These are phyloP conservation scores for Pseudorasbora parva DNA, from an alignment of 2,113 vertebrate species.

Conservation along the genomic window DNA sequence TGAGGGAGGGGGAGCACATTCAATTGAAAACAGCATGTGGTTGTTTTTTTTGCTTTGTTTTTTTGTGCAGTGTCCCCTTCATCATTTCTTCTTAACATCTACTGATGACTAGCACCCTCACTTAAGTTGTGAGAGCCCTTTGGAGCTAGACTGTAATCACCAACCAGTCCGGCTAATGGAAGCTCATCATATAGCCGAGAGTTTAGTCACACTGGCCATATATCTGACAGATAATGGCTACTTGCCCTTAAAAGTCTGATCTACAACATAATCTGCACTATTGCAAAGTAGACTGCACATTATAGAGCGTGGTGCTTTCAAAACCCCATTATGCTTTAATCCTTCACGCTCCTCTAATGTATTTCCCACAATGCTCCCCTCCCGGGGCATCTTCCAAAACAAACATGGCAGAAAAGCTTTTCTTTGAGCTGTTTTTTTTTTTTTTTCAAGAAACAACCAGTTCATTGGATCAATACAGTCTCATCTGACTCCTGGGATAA, in stretches of 20 bases:
- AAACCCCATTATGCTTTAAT: slow-evolving; percentile 83
- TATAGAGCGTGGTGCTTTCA: slow-evolving; percentile 80
- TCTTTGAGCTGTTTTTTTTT: slow-evolving; percentile 72
- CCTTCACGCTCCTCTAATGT: slow-evolving; percentile 80
- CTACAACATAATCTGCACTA: slow-evolving; percentile 82
- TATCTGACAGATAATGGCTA: slow-evolving; percentile 79
- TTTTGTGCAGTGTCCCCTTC: slow-evolving; percentile 40
- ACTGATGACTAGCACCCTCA: slow-evolving; percentile 71
- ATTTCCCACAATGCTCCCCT: slow-evolving; percentile 75
- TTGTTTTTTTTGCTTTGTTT: slow-evolving; percentile 38
- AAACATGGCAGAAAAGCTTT: slow-evolving; percentile 75
- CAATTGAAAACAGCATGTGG: slow-evolving; percentile 60
- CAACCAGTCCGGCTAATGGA: slow-evolving; percentile 76
- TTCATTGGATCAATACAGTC: slow-evolving; percentile 74
- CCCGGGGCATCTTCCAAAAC: slow-evolving; percentile 72
- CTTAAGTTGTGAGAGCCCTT: slow-evolving; percentile 71
- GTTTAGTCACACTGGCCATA: slow-evolving; percentile 76
- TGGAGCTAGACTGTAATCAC: slow-evolving; percentile 75
- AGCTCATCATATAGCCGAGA: slow-evolving; percentile 71
- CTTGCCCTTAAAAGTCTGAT: slow-evolving; percentile 81
- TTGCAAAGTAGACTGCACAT: slow-evolving; percentile 81
- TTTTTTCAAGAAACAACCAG: slow-evolving; percentile 69
- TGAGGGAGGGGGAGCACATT: not conserved
- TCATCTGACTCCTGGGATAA: slow-evolving; percentile 65
- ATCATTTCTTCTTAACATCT: slow-evolving; percentile 55